phyloP scores from a whole-genome alignment of 2,113 vertebrate species.

The Cavia aperea region DNA sequence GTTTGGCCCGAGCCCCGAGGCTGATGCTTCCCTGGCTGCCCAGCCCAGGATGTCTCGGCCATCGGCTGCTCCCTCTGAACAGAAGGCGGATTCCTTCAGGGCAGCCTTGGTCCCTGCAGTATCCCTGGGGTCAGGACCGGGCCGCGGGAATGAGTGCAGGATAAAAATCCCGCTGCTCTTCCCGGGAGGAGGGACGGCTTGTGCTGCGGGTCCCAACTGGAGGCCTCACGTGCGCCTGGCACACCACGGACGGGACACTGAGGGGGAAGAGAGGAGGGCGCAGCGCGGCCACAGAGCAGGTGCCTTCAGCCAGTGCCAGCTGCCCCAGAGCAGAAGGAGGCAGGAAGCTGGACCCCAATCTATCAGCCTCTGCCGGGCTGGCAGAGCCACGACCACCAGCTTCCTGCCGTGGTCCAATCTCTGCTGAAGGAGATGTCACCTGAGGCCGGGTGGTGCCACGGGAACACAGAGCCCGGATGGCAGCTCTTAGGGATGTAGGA shows the following conservation, averaged over 20 bases:
- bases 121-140: background rate
- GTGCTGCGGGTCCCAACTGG: background rate
- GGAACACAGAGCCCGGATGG: fast-evolving
- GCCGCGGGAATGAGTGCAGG: background rate
- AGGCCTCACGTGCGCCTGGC: background rate
- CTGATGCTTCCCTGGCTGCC: background rate
- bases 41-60: fast-evolving
- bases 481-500: fast-evolving
- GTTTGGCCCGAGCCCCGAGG: background rate
- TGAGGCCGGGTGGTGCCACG: background rate
- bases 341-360: background rate
- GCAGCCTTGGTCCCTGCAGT: too few relatives aligned
- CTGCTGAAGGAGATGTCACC: background rate
- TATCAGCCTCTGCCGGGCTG: background rate
- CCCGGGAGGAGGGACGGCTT: background rate
- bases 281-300: background rate
- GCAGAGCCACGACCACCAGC: fast-evolving
- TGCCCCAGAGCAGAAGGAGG: background rate
- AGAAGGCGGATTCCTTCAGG: background rate
- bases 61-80: background rate
- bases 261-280: too few relatives aligned
- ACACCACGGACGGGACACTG: background rate
- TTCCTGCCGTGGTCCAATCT: background rate
- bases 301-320: background rate
- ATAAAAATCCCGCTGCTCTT: background rate